These are phyloP conservation scores for Aphaenogaster rudis DNA, from an alignment of 1,140 invertebrate species.

Conservation along the genomic window DNA sequence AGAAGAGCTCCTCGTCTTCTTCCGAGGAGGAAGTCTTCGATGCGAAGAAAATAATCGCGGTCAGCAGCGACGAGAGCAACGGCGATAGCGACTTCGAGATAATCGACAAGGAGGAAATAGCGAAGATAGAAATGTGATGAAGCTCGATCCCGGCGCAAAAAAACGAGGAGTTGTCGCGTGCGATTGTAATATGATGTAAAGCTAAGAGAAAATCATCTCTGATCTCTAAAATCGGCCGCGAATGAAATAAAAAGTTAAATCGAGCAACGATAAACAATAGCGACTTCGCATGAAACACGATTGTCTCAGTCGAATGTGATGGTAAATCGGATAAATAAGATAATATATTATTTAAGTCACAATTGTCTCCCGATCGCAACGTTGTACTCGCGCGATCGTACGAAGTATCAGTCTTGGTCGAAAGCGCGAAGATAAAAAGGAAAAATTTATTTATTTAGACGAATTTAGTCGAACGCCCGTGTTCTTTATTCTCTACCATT, in stretches of 20 bases:
- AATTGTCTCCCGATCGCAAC: conserved; percentile 8
- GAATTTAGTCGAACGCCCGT: conserved; percentile 4
- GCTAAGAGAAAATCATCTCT: not conserved
- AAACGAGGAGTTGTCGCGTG: not conserved
- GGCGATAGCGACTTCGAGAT: conserved; percentile 85
- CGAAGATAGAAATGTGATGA: conserved; percentile 78
- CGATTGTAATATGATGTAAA: conserved; percentile 6
- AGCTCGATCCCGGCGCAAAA: not conserved
- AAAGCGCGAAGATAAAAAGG: not conserved
- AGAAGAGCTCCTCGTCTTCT: conserved; percentile 81
- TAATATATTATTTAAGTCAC: not conserved
- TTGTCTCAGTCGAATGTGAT: not conserved
- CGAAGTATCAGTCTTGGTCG: not conserved
- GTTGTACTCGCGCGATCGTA: not conserved
- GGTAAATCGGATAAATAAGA: conserved; percentile 14
- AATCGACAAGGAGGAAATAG: conserved; percentile 83
- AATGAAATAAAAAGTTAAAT: not conserved
- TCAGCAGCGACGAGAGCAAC: conserved; percentile 82
- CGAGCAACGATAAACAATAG: conserved; percentile 13
- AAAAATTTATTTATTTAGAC: conserved; percentile 42
- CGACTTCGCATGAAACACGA: not conserved
- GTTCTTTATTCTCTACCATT: not conserved
- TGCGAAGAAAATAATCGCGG: conserved; percentile 61
- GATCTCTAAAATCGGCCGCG: not conserved
- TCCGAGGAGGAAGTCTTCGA: conserved; percentile 82